Base-by-base conservation (phyloP, 2,888 invertebrate species). In the Polietes domitor region DNA sequence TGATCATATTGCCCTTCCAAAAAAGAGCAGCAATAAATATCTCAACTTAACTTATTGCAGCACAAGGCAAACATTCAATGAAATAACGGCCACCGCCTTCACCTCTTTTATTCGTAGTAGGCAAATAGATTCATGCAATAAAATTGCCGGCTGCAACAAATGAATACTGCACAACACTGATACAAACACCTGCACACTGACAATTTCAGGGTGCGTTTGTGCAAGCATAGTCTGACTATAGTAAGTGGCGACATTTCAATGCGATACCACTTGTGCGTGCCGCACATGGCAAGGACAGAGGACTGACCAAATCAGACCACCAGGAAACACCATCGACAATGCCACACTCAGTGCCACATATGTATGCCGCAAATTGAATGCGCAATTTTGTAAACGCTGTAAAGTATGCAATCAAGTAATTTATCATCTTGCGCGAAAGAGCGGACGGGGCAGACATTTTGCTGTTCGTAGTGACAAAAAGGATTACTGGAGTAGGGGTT, bases 351-450 rank as follows among this genome's bases (percentile, higher is more conserved):
- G 76, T 76, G 41, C 70, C 71, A 61, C 68, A 78, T 77, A 80
- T 77, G 80, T 77, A 80, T 77, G 80, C 82, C 80, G 81, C 82
- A 79, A 86, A 86, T 83, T 86, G 83, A 84, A 83, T 83, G 83
- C 79, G 79, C 82, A 85, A 79, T 79, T 84, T 82, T 63, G 47
- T 71, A 43, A 76, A 55, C 77, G 84, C 87, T 83, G 80, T 76
- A 88, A 89, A 87, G 88, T 89, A 90, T 89, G 88, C 88, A 86
- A 86, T 80, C 72, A 78, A 73, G 78, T 84, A 78, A 41, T 85
- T 86, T 87, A 83, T 80, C 72, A 76, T 81, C 71, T 47, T 74
- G 65, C 61, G 19, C 17, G 17, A 19, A 17, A n/a, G 17, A 41
- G 37, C 10, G 47, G 32, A 41, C 19, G 70, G 37, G 21, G 21